A percentile compares a stretch with the other conserved stretches of the same genome.
These are phyloP conservation scores for Podilymbus podiceps DNA, from an alignment of 2,113 vertebrate genomes.

Conservation along the genomic window DNA sequence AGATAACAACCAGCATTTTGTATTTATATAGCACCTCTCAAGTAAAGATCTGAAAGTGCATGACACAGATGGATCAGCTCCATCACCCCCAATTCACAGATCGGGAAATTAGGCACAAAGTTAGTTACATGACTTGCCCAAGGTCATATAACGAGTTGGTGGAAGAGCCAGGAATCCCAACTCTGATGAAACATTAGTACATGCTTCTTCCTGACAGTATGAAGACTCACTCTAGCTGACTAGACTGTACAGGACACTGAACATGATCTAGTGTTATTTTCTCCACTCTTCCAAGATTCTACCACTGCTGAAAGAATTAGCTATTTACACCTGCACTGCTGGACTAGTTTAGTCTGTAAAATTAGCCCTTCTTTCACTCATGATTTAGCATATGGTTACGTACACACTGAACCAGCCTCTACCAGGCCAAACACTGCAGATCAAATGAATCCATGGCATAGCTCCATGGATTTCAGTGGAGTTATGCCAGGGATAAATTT, in stretches of 20 bases:
- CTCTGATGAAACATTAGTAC: background rate
- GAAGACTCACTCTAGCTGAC: background rate
- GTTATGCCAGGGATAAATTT: background rate
- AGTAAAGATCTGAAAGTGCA: slow-evolving; percentile 44
- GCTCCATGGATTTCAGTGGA: background rate
- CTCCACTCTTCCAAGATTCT: background rate
- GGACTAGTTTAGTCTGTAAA: background rate
- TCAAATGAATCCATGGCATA: background rate
- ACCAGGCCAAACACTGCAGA: background rate
- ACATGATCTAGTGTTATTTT: background rate
- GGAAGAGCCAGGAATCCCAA: slow-evolving; percentile 16
- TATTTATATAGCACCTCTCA: slow-evolving; percentile 34
- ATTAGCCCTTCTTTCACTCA: slow-evolving; percentile 56
- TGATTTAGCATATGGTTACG: background rate
- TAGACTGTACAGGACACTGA: background rate
- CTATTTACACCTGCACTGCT: background rate
- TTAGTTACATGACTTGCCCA: slow-evolving; percentile 28
- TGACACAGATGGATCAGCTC: slow-evolving; percentile 28
- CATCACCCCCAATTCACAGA: slow-evolving; percentile 9
- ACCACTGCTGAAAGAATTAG: background rate
- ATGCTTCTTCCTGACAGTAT: background rate
- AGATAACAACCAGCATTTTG: background rate
- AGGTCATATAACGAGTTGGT: background rate
- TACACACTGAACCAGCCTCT: background rate
- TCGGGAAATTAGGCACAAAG: slow-evolving; percentile 44